phyloP scores from a whole-genome alignment of 2,888 invertebrate species.

The Limnephilus lunatus region DNA sequence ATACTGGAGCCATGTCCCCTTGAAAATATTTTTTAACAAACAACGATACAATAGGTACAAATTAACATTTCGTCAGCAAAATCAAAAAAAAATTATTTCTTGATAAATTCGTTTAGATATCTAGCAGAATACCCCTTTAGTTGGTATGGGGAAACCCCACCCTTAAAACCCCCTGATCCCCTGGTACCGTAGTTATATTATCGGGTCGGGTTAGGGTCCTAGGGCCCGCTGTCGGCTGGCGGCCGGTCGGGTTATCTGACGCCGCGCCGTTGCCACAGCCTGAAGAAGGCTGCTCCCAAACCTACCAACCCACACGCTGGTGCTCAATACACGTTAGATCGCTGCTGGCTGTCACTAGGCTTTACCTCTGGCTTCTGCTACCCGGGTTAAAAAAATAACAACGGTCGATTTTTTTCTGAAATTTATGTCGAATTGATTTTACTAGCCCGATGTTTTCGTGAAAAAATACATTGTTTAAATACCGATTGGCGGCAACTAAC shows the following conservation, averaged over 20 bases:
- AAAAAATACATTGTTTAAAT: too few species aligned
- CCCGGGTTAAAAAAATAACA: constrained; percentile 37
- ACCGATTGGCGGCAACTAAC: too few species aligned
- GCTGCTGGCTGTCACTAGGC: background rate
- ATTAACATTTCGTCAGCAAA: too few species aligned
- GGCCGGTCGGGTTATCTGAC: constrained; percentile 58
- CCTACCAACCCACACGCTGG: background rate
- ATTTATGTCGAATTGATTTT: background rate
- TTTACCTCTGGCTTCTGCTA: constrained; percentile 17
- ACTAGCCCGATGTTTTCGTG: too few species aligned
- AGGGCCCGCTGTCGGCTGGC: constrained; percentile 55
- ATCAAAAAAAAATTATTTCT: too few species aligned
- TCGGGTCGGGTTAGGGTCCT: constrained; percentile 61
- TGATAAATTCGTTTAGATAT: background rate
- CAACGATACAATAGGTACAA: too few species aligned
- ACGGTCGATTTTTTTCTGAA: background rate
- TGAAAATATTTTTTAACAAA: too few species aligned
- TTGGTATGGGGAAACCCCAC: constrained; percentile 34
- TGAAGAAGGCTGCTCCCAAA: constrained; percentile 53
- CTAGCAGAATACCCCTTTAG: constrained; percentile 25
- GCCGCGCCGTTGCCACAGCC: constrained; percentile 61
- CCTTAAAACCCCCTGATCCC: constrained; percentile 42
- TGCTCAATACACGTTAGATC: background rate
- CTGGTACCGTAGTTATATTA: constrained; percentile 60
- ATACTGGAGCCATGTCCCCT: too few species aligned